Percentiles rank a stretch among this genome's conserved stretches.
These are phyloP conservation scores for Drosophila kohkoa DNA, from an alignment of 1,140 invertebrate species.

Conservation along the genomic window DNA sequence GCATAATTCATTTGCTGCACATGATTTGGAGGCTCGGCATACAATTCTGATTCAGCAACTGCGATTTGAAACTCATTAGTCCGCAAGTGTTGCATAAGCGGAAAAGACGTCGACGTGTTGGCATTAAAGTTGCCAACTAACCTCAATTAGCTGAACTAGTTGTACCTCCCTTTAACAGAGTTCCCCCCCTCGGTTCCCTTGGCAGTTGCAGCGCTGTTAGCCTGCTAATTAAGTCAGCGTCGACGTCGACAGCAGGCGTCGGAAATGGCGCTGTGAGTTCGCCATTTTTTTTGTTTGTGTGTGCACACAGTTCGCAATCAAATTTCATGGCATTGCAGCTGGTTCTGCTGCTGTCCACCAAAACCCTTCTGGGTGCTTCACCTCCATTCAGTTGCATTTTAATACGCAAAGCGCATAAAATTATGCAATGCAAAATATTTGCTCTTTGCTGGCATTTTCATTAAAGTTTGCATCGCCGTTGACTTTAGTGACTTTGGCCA, in stretches of 20 bases:
- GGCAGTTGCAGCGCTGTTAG: slow-evolving; percentile 36
- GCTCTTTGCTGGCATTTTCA: slow-evolving; percentile 60
- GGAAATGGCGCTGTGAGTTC: slow-evolving; percentile 70
- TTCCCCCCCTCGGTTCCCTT: slow-evolving; percentile 47
- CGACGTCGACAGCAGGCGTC: slow-evolving; percentile 56
- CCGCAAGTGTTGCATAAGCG: slow-evolving; percentile 45
- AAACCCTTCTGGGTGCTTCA: background rate
- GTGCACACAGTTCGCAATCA: slow-evolving; percentile 52
- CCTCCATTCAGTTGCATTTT: slow-evolving; percentile 48
- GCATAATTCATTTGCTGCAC: slow-evolving; percentile 21
- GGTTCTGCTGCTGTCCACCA: background rate
- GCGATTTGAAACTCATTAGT: slow-evolving; percentile 63
- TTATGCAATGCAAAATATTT: slow-evolving; percentile 79
- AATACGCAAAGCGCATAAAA: slow-evolving; percentile 63
- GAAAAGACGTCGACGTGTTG: slow-evolving; percentile 57
- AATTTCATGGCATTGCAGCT: slow-evolving; percentile 66
- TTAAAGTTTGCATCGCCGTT: slow-evolving; percentile 45
- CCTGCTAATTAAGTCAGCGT: slow-evolving; percentile 76
- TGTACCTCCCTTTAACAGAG: background rate
- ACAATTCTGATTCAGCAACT: slow-evolving; percentile 38
- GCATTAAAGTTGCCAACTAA: slow-evolving; percentile 64
- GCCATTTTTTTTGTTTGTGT: slow-evolving; percentile 38
- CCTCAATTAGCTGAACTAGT: slow-evolving; percentile 64
- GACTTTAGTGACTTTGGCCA: slow-evolving; percentile 35
- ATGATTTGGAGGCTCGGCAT: slow-evolving; percentile 14